Conservation (phyloP, 37 sponge, comb jelly and placozoan genomes). For the Oscarella lobularis region DNA sequence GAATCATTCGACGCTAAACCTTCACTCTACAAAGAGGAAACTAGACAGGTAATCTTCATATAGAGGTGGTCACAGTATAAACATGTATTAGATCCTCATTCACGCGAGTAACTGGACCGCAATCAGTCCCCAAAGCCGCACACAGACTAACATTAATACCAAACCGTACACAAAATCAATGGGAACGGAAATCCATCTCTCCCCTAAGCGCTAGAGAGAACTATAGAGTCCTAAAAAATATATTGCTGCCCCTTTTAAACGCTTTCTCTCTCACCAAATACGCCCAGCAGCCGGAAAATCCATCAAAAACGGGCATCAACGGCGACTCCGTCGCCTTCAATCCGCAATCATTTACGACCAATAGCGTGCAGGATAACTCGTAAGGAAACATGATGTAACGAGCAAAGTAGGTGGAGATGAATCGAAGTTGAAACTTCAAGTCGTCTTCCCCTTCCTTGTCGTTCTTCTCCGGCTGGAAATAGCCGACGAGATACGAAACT, state of each 20-base stretch:
- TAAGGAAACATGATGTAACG: neutral
- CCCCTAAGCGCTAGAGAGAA: neutral
- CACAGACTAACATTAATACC: too few relatives aligned
- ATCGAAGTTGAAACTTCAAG: neutral
- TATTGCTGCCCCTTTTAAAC: neutral
- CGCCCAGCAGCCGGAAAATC: neutral
- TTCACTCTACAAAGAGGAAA: too few relatives aligned
- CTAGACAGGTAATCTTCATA: too few relatives aligned
- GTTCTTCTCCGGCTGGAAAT: neutral
- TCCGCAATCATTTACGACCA: neutral
- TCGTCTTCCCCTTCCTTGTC: neutral
- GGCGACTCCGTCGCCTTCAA: neutral
- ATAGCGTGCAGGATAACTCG: neutral
- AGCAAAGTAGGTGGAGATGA: neutral
- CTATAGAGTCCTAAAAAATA: neutral
- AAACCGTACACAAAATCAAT: too few relatives aligned
- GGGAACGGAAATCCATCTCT: too few relatives aligned
- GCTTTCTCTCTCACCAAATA: neutral
- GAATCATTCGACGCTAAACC: too few relatives aligned
- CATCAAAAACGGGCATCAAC: neutral
- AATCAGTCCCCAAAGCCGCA: too few relatives aligned
- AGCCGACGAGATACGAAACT: neutral
- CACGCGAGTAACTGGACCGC: too few relatives aligned
- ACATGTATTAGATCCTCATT: too few relatives aligned
- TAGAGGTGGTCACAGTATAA: too few relatives aligned